Base-by-base conservation (phyloP, 2,113 vertebrate genomes). In the Progne subis region DNA sequence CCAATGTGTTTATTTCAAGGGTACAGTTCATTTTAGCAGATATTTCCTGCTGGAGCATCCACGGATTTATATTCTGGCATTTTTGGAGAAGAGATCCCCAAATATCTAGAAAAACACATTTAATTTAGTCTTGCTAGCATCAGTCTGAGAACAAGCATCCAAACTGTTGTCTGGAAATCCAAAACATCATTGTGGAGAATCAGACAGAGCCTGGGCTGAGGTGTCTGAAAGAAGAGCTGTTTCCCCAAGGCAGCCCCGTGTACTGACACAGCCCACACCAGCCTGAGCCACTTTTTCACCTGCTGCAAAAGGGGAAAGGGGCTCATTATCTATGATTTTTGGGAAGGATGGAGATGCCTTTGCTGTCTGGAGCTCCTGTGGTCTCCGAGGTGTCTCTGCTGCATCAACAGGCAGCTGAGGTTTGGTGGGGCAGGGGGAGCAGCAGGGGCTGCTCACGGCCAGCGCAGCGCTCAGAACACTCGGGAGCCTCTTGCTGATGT, bases 231-330 rank as follows among this genome's bases (percentile, higher is more conserved):
- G 74, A 65, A 15, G 8, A n/a, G 26, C 61, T 8, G 44, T 21
- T 5, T 25, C 39, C 14, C 63, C 13, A 5, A 3, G 60, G 11
- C 46, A 68, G 50, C 76, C n/a, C 5, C 0, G 0, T 3, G 28
- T 65, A 67, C 56, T 53, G 39, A 7, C 63, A 32, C 57, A 76
- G 39, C 52, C 49, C 11, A 3, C 41, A 29, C 23, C 43, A 2
- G 32, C 57, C 70, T 34, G 28, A 20, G 16, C 32, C 44, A 25
- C 28, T 6, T 78, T 77, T 68, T 10, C 32, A 12, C 53, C 83
- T 76, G 25, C 61, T 25, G 11, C 3, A 26, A 69, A 61, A 21
- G 39, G 29, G 23, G 14, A 13, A 67, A 2, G 19, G 46, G 11
- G 5, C 28, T 43, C 23, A 2, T 15, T 28, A 29, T 14, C 39